These are phyloP conservation scores for Agelas oroides DNA, from an alignment of 37 sponge, comb jelly and placozoan genomes.

Conservation along the genomic window DNA sequence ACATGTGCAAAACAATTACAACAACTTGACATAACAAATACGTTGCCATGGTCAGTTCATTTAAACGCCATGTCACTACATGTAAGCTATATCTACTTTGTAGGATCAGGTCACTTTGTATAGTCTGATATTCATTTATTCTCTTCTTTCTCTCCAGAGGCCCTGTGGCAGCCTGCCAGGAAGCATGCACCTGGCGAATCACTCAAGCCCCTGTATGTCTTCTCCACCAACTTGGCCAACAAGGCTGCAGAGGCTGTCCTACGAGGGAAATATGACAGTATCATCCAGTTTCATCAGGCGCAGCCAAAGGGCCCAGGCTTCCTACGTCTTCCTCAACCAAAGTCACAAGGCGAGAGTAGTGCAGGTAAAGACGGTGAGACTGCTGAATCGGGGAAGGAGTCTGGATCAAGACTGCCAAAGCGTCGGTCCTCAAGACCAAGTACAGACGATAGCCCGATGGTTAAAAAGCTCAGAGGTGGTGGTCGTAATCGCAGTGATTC, in stretches of 20 bases:
- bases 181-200: slow-evolving; percentile 10
- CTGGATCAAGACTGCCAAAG: too few species aligned
- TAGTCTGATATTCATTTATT: too few species aligned
- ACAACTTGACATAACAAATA: too few species aligned
- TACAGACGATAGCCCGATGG: neutral
- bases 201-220: slow-evolving; percentile 59
- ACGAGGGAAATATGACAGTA: slow-evolving; percentile 33
- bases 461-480: neutral
- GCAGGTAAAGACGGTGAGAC: neutral
- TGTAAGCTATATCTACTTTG: too few species aligned
- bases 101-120: too few species aligned
- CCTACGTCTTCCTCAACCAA: slow-evolving; percentile 5
- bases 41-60: too few species aligned
- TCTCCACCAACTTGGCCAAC: slow-evolving; percentile 84
- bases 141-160: slow-evolving; percentile 6
- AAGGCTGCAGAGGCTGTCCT: slow-evolving; percentile 78
- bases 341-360: neutral
- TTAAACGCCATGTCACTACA: too few species aligned
- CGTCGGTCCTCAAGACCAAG: neutral
- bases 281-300: slow-evolving; percentile 73
- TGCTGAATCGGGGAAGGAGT: neutral
- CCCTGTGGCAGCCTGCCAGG: slow-evolving; percentile 70
- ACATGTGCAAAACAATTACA: too few species aligned
- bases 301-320: slow-evolving; percentile 63
- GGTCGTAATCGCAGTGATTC: neutral